Evolutionary conservation across 1,140 invertebrate species (phyloP).

Genomic region (Vanessa tameamea): DNA sequence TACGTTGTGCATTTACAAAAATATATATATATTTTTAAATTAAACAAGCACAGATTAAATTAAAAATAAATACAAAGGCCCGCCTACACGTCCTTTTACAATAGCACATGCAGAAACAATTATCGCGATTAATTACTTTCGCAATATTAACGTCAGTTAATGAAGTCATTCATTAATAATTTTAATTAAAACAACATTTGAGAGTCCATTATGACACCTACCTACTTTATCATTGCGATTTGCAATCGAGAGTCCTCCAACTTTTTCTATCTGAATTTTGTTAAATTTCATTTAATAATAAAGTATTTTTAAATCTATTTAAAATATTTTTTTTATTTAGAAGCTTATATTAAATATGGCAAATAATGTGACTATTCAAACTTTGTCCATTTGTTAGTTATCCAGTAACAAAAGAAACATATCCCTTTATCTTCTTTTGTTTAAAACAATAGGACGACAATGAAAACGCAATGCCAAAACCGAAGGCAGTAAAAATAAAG

Average conservation of each 20-base stretch:
- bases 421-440: neutral
- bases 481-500: constrained; percentile 10
- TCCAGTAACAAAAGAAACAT: constrained; percentile 5
- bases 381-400: neutral
- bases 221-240: neutral
- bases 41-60: neutral
- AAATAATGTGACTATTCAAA: neutral
- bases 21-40: too few relatives aligned
- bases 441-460: constrained; percentile 25
- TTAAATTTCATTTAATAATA: neutral
- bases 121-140: constrained; percentile 23
- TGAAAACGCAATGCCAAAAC: constrained; percentile 30
- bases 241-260: neutral
- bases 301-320: neutral
- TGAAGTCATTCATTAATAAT: constrained; percentile 27
- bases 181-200: constrained; percentile 9
- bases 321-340: neutral
- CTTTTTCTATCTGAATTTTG: neutral
- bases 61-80: neutral
- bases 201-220: constrained; percentile 7
- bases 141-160: constrained; percentile 17
- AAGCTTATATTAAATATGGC: neutral
- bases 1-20: too few relatives aligned
- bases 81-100: neutral
- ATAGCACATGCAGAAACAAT: constrained; percentile 13